Evolutionary conservation across 2,797 vertebrate genomes (phyloP), one percentile per base, ranked within the genome.

Genomic region (Molossus alvarezi): DNA sequence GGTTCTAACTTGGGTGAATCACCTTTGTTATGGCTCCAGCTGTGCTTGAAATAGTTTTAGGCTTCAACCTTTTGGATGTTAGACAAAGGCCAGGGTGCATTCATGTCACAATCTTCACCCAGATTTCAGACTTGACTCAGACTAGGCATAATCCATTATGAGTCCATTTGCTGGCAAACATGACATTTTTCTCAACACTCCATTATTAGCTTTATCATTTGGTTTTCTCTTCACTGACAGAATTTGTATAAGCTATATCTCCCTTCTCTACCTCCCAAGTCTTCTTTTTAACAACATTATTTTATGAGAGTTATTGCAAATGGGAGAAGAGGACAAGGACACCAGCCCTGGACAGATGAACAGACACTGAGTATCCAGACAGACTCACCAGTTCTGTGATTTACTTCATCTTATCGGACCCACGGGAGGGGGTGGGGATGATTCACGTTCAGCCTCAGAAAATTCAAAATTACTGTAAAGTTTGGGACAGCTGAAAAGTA

Each of bases 391-490:
- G 15, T 71, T 41, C 15, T 9, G 17, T 21, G 27, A 51, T 71
- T 81, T 58, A 58, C 13, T 88, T 75, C 17, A 69, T 27, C 12
- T 9, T 76, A 5, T 62, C 23, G 76, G 71, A 57, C 29, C 77
- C 27, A 7, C 4, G 13, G 55, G 33, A 20, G 55, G 6, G 1
- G n/a, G 1, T 51, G 13, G 33, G 4, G 29, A 15, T 33, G 9
- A 97, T 77, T 65, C 15, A 77, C 76, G 51, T 53, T 94, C 55
- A 77, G 37, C 9, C 25, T 64, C 37, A 20, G 4, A 84, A 62
- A 88, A 76, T 72, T 82, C 57, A 96, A 90, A 83, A 75, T 72
- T 5, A 64, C 10, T 53, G 17, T 55, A 65, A 77, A 37, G 80
- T 88, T 65, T 18, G 33, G 18, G 23, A 25, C 60, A 9, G 7